These are phyloP conservation scores for Numida meleagris DNA, from an alignment of 2,113 vertebrate genomes.

Conservation along the genomic window DNA sequence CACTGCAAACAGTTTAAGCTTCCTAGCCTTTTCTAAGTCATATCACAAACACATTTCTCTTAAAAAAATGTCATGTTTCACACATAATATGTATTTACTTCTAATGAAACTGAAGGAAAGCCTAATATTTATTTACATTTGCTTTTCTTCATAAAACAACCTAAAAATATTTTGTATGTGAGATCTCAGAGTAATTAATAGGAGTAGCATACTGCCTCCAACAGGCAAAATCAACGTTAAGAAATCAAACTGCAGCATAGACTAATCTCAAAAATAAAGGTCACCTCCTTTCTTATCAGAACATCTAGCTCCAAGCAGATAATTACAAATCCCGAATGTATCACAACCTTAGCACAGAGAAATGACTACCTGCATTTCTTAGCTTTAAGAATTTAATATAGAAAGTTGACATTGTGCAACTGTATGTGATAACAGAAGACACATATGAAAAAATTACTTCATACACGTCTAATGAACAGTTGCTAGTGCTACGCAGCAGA, in stretches of 20 bases:
- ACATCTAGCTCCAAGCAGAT: not conserved
- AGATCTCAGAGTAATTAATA: not conserved
- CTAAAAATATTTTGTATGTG: not conserved
- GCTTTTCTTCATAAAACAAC: not conserved
- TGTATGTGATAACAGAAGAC: not conserved
- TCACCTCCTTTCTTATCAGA: not conserved
- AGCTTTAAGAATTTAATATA: not conserved
- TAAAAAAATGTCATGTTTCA: not conserved
- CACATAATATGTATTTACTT: not conserved
- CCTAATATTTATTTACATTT: not conserved
- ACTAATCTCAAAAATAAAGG: not conserved
- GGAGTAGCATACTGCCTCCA: not conserved
- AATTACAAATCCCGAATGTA: not conserved
- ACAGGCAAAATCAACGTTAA: not conserved
- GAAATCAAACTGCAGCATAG: rapidly evolving
- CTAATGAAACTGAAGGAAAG: not conserved
- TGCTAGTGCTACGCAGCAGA: not conserved
- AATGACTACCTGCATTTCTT: not conserved
- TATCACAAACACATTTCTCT: not conserved
- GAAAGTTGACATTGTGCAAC: not conserved
- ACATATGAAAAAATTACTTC: not conserved
- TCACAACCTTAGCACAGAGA: not conserved
- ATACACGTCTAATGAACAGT: not conserved
- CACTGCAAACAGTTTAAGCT: not conserved
- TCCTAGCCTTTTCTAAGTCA: not conserved